Evolutionary conservation across 2,113 vertebrate species (phyloP).

Genomic region (Antennarius striatus): DNA sequence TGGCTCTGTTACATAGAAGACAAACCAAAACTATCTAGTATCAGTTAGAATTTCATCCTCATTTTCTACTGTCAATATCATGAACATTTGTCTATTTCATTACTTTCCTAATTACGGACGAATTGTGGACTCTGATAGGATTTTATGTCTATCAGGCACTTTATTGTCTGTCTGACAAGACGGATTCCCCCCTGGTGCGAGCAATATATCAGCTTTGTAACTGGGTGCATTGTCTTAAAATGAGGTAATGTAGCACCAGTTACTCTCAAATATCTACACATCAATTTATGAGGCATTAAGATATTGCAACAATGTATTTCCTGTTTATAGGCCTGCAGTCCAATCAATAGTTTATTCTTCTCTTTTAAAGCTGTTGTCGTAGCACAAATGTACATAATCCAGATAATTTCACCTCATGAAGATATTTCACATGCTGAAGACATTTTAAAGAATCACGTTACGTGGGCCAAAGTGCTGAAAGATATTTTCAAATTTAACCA

Average conservation of each 20-base stretch:
- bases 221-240: slow-evolving; percentile 66
- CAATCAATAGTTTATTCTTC: slow-evolving; percentile 35
- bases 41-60: slow-evolving; percentile 59
- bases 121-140: slow-evolving; percentile 67
- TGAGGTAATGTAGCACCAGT: slow-evolving; percentile 62
- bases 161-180: slow-evolving; percentile 63
- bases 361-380: slow-evolving; percentile 5
- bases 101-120: slow-evolving; percentile 70
- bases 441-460: slow-evolving; percentile 5
- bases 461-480: not conserved
- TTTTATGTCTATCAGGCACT: slow-evolving; percentile 60
- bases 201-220: slow-evolving; percentile 63
- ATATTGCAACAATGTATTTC: slow-evolving; percentile 30
- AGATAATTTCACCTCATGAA: slow-evolving; percentile 5
- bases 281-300: slow-evolving; percentile 51
- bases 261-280: slow-evolving; percentile 40
- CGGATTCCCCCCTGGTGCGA: slow-evolving; percentile 49
- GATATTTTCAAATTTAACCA: slow-evolving; percentile 15
- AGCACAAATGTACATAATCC: slow-evolving; percentile 1
- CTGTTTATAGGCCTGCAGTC: slow-evolving; percentile 30
- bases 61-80: slow-evolving; percentile 46
- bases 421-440: not conserved
- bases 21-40: slow-evolving; percentile 22
- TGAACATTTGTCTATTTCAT: slow-evolving; percentile 59
- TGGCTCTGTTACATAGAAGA: slow-evolving; percentile 4